Percentiles rank a stretch among this genome's conserved stretches.
phyloP scores from a whole-genome alignment of 1,140 invertebrate species.

The Macrocentrus cingulum region DNA sequence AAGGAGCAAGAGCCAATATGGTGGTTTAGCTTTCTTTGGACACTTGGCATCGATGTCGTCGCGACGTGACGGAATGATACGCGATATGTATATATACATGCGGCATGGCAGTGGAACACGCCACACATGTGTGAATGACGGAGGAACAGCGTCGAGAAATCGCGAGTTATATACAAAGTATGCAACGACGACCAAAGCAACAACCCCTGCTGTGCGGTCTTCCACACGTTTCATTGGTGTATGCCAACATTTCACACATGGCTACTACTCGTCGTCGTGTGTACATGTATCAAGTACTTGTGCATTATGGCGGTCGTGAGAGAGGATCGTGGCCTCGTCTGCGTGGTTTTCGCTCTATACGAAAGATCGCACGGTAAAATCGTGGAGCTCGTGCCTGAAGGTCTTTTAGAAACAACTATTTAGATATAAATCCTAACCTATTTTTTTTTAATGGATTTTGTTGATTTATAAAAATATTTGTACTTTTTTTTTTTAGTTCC shows the following conservation, averaged over 20 bases:
- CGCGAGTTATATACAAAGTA: not conserved
- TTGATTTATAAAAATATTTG: too few species aligned
- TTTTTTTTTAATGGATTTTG: too few species aligned
- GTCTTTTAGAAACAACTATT: not conserved
- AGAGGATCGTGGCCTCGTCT: conserved; percentile 14
- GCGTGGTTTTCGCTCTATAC: conserved; percentile 12
- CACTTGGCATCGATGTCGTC: conserved; percentile 25
- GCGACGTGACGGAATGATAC: conserved; percentile 31
- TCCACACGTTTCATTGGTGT: conserved; percentile 3
- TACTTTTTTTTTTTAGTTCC: too few species aligned
- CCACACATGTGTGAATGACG: not conserved
- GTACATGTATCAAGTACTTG: not conserved
- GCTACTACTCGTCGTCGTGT: too few species aligned
- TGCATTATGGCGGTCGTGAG: conserved; percentile 6
- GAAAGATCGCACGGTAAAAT: conserved; percentile 15
- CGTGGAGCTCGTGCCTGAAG: conserved; percentile 15
- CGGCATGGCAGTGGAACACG: not conserved
- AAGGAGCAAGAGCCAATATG: too few species aligned
- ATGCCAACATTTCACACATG: not conserved
- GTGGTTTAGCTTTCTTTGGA: conserved; percentile 3
- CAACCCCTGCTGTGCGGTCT: conserved; percentile 18
- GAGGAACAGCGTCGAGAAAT: not conserved
- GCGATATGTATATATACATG: conserved; percentile 4
- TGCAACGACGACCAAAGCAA: conserved; percentile 3
- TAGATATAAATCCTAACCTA: not conserved